phyloP scores from a whole-genome alignment of 2,888 invertebrate species.

The Lomographa bimaculata region DNA sequence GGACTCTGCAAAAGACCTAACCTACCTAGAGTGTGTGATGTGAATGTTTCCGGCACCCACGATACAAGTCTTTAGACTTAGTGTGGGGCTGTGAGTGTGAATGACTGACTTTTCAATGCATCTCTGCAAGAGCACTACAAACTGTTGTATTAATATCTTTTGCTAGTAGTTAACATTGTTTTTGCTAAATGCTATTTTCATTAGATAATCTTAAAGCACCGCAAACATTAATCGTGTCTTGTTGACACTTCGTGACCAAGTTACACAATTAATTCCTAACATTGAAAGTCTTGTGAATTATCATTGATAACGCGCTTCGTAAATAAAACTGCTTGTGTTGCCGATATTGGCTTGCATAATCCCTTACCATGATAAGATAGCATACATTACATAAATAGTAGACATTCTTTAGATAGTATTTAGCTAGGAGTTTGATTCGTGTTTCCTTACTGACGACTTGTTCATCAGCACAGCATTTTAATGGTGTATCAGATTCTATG shows the following conservation, averaged over 20 bases:
- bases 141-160: too few relatives aligned
- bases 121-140: too few relatives aligned
- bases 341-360: slow-evolving; percentile 24
- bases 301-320: slow-evolving; percentile 17
- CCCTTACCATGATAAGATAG: slow-evolving; percentile 30
- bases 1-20: too few relatives aligned
- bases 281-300: slow-evolving; percentile 11
- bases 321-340: slow-evolving; percentile 20
- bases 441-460: slow-evolving; percentile 15
- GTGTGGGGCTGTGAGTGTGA: too few relatives aligned
- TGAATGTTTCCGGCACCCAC: too few relatives aligned
- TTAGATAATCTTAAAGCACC: too few relatives aligned
- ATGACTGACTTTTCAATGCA: too few relatives aligned
- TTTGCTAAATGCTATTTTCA: too few relatives aligned
- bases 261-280: slow-evolving; percentile 16
- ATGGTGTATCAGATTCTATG: slow-evolving; percentile 22
- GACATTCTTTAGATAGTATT: slow-evolving; percentile 24
- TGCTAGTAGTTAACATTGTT: too few relatives aligned
- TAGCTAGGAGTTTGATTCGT: slow-evolving; percentile 2
- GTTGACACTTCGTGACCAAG: slow-evolving; percentile 10
- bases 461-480: slow-evolving; percentile 25
- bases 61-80: too few relatives aligned
- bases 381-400: slow-evolving; percentile 27
- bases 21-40: too few relatives aligned
- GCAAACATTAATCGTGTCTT: too few relatives aligned